phyloP scores from a whole-genome alignment of 2,888 invertebrate genomes.

The Linyphia triangularis region DNA sequence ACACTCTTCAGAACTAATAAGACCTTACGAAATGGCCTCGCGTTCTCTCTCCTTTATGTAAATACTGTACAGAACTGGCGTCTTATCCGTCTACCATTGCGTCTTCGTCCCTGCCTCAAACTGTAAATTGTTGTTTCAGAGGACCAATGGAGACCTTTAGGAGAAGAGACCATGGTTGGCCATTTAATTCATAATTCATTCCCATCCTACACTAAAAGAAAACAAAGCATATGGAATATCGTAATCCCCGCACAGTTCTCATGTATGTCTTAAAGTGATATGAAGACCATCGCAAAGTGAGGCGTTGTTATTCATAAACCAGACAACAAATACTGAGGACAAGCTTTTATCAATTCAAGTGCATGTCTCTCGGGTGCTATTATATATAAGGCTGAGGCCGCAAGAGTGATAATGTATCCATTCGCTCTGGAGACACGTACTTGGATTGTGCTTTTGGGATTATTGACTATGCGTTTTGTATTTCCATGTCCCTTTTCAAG shows the following conservation, averaged over 20 bases:
- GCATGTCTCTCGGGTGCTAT: neutral
- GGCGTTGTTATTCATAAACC: neutral
- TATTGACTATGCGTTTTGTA: conserved; percentile 38
- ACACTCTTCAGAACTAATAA: neutral
- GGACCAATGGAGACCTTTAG: conserved; percentile 51
- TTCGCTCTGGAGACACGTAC: conserved; percentile 5
- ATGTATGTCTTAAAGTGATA: conserved; percentile 25
- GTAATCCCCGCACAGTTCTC: conserved; percentile 33
- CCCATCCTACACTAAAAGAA: neutral
- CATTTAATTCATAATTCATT: neutral
- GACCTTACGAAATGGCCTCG: conserved; percentile 1
- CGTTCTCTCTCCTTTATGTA: conserved; percentile 52
- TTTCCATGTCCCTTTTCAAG: conserved; percentile 12
- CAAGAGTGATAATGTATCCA: conserved; percentile 29
- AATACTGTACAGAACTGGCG: conserved; percentile 75
- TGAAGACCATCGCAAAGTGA: neutral
- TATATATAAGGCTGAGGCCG: neutral
- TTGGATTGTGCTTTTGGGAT: conserved; percentile 20
- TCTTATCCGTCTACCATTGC: conserved; percentile 54
- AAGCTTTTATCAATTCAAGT: neutral
- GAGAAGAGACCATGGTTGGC: conserved; percentile 13
- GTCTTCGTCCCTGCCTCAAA: conserved; percentile 66
- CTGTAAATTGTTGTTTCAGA: conserved; percentile 74
- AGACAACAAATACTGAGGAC: neutral
- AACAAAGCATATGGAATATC: conserved; percentile 12